phyloP scores from a whole-genome alignment of 2,888 invertebrate species.

The Protonemura montana region DNA sequence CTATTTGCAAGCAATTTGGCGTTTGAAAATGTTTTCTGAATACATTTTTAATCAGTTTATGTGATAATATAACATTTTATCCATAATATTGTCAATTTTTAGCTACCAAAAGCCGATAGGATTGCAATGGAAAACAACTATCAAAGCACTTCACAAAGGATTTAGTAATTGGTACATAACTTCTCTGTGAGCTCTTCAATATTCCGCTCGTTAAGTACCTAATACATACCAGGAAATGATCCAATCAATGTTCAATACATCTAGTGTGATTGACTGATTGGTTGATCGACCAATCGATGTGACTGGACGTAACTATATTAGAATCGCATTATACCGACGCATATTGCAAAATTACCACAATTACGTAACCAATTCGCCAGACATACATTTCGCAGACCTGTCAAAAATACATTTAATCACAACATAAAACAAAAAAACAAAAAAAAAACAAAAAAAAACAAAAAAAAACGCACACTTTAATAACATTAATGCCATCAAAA shows the following conservation, averaged over 20 bases:
- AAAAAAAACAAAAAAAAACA: too few relatives aligned
- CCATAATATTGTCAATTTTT: background rate
- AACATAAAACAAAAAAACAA: background rate
- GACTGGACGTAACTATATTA: background rate
- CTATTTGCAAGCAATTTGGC: too few relatives aligned
- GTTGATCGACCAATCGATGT: background rate
- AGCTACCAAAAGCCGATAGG: background rate
- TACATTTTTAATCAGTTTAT: too few relatives aligned
- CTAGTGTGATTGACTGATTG: background rate
- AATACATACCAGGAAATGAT: background rate
- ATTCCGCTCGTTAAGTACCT: background rate
- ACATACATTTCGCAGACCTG: background rate
- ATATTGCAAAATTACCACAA: background rate
- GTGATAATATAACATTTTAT: too few relatives aligned
- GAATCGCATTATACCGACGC: background rate
- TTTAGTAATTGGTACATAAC: background rate
- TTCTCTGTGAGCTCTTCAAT: background rate
- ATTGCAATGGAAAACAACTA: background rate
- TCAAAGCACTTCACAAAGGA: background rate
- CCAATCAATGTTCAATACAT: background rate
- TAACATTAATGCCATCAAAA: too few relatives aligned
- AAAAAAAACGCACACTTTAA: background rate
- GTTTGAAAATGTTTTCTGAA: too few relatives aligned
- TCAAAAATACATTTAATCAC: background rate
- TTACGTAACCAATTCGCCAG: background rate